Base-by-base conservation (phyloP, 2,113 vertebrate species). In the Apteryx owenii region DNA sequence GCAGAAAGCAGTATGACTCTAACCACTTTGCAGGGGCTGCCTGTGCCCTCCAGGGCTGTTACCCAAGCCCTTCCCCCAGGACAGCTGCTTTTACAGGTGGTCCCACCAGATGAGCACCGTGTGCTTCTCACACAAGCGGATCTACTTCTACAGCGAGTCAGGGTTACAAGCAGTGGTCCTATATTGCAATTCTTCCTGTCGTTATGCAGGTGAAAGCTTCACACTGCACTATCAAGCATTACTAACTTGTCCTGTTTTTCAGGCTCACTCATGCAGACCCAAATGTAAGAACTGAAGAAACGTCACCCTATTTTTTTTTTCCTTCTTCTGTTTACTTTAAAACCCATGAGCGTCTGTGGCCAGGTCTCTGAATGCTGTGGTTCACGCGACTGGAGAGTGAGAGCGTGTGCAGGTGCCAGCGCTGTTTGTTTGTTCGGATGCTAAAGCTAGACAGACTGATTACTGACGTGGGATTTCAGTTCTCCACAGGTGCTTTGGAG, bases 41-140 rank as follows among this genome's bases (percentile, higher is more conserved):
- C 44, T 48, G 69, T 81, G 50, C 44, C 44, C 20, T 61, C 70
- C n/a, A 25, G 25, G 25, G 4, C 77, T 89, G 73, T 53, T 48
- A 64, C 56, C 31, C 46, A 38, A 85, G 40, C 0, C 1, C 64
- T 64, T 87, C 10, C 81, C 38, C 62, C 40, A 60, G 69, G 31
- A 31, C n/a, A 65, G 31, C 44, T 62, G 42, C 36, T 89, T 87
- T 18, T 79, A 31, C 88, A 94, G 78, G 91, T 95, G 48, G 62
- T 56, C 12, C 15, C 19, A 29, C n/a, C 40, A 22, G 16, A 33
- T 20, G 16, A 64, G 17, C 5, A 7, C 23, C 68, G 33, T 60
- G 90, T 62, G 22, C 38, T 77, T 48, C 65, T 72, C 1, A 2
- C 84, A 29, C 42, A 38, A 78, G n/a, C 10, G 19, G 22, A 70